Evolutionary conservation across 2,888 invertebrate species (phyloP), one percentile per base, ranked within the genome.

Genomic region (Tuberolachnus salignus): DNA sequence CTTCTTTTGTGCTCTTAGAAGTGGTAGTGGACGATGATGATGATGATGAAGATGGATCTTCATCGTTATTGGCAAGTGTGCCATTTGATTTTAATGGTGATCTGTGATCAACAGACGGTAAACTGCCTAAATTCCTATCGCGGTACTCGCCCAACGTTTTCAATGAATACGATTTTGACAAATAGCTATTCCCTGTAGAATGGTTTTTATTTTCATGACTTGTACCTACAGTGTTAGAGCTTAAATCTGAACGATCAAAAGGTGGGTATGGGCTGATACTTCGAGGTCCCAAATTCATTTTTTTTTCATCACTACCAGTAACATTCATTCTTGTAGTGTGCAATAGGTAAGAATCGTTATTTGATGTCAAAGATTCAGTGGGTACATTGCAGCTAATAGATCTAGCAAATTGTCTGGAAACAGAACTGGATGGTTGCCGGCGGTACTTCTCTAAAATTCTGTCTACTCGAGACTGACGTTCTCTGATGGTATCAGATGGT

Each of bases 261-360:
- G 84, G 81, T 88, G 75, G 26, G 49, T 69, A 67, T 46, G 75
- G 67, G 3, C 75, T 78, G 9, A 78, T 59, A 34, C 75, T 78
- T 14, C 49, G 80, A 85, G 73, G 21, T 75, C 74, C 70, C 44
- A 44, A 57, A 64, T 80, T 14, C 9, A 8, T 44, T 19, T 42
- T 2, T 51, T 73, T 53, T 42, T 21, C 19, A 19, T 53, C 26
- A 8, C 53, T 51, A 46, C 0, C 42, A 46, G 16, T 1, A 16
- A 14, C 23, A 1, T 14, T 1, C 6, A 26, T 26, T 9, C 11
- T 51, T 3, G 16, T 46, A 13, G 21, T 6, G 10, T 57, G 19
- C 11, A 59, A 1, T 3, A 19, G 34, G 4, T 78, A 57, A 11
- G 34, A 11, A 59, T 67, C 57, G 16, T 44, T 69, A 21, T 26